These are phyloP conservation scores for Myripristis jacobus DNA, from an alignment of 2,797 vertebrate species.

Conservation along the genomic window DNA sequence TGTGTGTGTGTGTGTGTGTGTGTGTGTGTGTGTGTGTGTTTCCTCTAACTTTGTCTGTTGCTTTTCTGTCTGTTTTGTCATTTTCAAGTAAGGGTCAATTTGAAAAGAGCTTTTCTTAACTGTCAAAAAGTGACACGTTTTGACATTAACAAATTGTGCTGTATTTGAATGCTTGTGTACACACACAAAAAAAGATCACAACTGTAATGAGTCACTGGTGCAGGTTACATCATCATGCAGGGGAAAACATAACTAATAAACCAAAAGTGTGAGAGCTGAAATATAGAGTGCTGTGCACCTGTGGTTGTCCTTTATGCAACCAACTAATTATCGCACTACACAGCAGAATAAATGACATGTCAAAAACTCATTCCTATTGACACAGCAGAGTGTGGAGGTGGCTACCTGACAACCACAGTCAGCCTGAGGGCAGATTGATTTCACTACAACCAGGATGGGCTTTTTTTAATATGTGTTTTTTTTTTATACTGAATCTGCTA, in stretches of 20 bases:
- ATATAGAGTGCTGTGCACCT: not conserved
- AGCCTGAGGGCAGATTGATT: not conserved
- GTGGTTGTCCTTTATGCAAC: not conserved
- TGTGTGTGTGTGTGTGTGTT: not conserved
- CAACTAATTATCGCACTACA: not conserved
- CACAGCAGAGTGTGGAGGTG: not conserved
- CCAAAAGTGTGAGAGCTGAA: too few species aligned
- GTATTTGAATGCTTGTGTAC: conserved; percentile 8
- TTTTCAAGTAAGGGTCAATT: conserved; percentile 6
- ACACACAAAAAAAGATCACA: not conserved
- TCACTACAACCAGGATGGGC: too few species aligned
- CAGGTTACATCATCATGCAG: not conserved
- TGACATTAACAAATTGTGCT: not conserved
- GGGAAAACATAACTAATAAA: not conserved
- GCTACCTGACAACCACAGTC: not conserved
- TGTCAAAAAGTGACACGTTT: not conserved
- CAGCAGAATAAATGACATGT: not conserved
- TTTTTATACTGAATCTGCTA: too few species aligned
- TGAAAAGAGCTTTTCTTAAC: not conserved
- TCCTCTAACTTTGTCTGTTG: not conserved
- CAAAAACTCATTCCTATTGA: too few species aligned
- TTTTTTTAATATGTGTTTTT: too few species aligned
- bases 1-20: not conserved
- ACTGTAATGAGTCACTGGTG: not conserved
- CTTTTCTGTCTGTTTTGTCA: not conserved